A percentile compares a stretch with the other conserved stretches of the same genome.
Conservation (phyloP, 2,888 invertebrate genomes). For the Cecidostiba fungosa region DNA sequence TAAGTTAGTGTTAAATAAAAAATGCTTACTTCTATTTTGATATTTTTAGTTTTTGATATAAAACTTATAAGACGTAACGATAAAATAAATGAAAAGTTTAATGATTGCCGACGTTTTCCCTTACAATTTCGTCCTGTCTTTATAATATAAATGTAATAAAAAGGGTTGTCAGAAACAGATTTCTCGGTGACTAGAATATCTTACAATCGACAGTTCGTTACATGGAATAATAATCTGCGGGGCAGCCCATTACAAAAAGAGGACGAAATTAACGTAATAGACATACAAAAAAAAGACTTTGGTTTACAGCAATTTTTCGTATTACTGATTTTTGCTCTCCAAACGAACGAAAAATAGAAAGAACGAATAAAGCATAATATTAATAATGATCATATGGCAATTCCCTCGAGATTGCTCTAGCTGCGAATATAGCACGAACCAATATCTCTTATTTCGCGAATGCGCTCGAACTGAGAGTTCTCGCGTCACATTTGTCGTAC, state of each 20-base stretch:
- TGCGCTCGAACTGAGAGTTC: slow-evolving; percentile 35
- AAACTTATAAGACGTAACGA: background rate
- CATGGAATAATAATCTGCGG: slow-evolving; percentile 71
- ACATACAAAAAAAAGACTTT: slow-evolving; percentile 76
- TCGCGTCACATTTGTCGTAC: slow-evolving; percentile 23
- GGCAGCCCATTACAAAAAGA: slow-evolving; percentile 73
- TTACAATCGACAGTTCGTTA: slow-evolving; percentile 74
- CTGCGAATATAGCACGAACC: slow-evolving; percentile 59
- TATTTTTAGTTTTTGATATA: background rate
- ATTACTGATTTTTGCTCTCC: slow-evolving; percentile 64
- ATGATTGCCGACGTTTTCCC: slow-evolving; percentile 49
- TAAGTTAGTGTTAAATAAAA: background rate
- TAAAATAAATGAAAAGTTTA: background rate
- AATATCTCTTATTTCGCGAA: slow-evolving; percentile 41
- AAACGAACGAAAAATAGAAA: slow-evolving; percentile 63
- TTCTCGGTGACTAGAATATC: slow-evolving; percentile 79
- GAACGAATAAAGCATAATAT: slow-evolving; percentile 42
- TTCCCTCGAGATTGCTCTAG: slow-evolving; percentile 71
- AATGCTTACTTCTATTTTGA: background rate
- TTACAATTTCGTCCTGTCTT: slow-evolving; percentile 51
- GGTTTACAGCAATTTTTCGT: slow-evolving; percentile 76
- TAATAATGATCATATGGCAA: slow-evolving; percentile 62
- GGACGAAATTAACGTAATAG: slow-evolving; percentile 68
- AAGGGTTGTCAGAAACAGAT: slow-evolving; percentile 75
- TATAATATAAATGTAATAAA: slow-evolving; percentile 53